These are phyloP conservation scores for Graptemys geographica DNA, from an alignment of 2,797 vertebrate species.

Conservation along the genomic window DNA sequence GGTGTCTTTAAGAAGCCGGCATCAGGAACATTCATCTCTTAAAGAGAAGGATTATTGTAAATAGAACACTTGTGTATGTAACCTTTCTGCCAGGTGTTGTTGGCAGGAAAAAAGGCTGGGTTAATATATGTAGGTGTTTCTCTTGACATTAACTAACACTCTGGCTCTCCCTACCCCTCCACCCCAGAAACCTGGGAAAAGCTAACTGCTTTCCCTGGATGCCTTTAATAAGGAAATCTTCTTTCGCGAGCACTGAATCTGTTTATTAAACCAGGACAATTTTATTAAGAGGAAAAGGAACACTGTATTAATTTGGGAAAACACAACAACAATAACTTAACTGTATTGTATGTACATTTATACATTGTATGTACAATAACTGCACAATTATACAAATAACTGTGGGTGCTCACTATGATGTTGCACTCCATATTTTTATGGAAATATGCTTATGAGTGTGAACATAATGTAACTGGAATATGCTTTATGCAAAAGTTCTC, in stretches of 20 bases:
- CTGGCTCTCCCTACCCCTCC: accelerated
- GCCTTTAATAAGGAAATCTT: neutral
- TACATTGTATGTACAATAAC: too few relatives aligned
- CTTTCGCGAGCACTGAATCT: neutral
- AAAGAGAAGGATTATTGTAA: neutral
- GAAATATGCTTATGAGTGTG: too few relatives aligned
- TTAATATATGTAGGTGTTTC: neutral
- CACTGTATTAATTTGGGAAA: neutral
- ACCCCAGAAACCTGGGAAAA: neutral
- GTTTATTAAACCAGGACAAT: neutral
- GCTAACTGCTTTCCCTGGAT: neutral
- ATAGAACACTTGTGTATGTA: neutral
- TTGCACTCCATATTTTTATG: too few relatives aligned
- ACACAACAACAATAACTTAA: neutral
- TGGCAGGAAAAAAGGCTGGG: neutral
- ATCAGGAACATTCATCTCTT: neutral
- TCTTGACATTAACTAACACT: neutral
- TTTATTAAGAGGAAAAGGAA: neutral
- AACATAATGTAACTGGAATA: too few relatives aligned
- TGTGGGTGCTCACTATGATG: too few relatives aligned
- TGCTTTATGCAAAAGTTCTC: too few relatives aligned
- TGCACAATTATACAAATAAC: too few relatives aligned
- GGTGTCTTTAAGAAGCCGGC: neutral
- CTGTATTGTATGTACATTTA: too few relatives aligned
- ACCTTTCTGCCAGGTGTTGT: neutral